phyloP scores from a whole-genome alignment of 2,888 invertebrate genomes.

The Nomada hirtipes region DNA sequence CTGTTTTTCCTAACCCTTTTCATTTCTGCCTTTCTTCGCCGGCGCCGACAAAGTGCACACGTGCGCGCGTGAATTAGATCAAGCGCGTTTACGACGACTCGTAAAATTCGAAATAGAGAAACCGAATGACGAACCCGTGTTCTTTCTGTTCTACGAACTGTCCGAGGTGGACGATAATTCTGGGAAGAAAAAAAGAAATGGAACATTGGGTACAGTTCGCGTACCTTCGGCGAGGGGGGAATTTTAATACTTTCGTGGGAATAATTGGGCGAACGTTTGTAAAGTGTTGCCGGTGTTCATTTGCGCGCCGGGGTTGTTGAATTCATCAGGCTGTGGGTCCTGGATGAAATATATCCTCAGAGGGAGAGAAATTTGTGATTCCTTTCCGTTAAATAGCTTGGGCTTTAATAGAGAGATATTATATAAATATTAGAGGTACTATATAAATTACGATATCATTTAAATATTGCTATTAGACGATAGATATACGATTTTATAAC shows the following conservation, averaged over 20 bases:
- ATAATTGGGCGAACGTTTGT: too few species aligned
- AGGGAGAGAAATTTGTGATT: neutral
- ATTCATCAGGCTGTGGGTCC: too few species aligned
- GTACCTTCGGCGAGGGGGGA: too few species aligned
- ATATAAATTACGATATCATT: constrained; percentile 1
- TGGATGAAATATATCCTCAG: too few species aligned
- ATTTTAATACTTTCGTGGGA: too few species aligned
- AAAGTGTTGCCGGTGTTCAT: too few species aligned
- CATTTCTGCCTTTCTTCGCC: neutral
- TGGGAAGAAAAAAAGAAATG: neutral
- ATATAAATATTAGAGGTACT: too few species aligned
- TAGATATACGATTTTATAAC: neutral
- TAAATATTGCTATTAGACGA: constrained; percentile 12
- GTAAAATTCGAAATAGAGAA: constrained; percentile 35
- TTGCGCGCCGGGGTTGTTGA: too few species aligned
- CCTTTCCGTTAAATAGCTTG: neutral
- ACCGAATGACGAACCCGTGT: neutral
- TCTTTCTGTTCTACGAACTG: neutral
- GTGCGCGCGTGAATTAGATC: constrained; percentile 42
- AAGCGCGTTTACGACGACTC: constrained; percentile 29
- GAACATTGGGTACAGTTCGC: neutral
- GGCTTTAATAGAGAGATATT: too few species aligned
- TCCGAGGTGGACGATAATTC: neutral
- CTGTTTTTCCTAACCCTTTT: neutral
- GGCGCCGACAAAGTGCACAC: constrained; percentile 30